Conservation (phyloP, 2,888 invertebrate species). For the Rhagium mordax region DNA sequence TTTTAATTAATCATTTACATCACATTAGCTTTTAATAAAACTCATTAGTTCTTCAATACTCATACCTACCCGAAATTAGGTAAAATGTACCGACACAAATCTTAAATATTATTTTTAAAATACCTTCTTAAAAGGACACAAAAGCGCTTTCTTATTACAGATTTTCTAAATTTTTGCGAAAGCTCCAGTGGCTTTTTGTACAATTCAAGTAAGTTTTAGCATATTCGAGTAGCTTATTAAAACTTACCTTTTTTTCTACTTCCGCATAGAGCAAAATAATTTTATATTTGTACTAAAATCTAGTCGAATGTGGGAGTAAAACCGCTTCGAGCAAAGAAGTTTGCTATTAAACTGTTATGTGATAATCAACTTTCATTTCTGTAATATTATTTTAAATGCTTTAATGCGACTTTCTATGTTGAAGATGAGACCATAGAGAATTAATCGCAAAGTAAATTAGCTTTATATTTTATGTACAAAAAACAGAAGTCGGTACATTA, state of each 20-base stretch:
- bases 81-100: constrained; percentile 3
- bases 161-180: constrained; percentile 36
- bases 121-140: constrained; percentile 33
- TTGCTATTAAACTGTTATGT: constrained; percentile 47
- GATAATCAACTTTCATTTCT: constrained; percentile 64
- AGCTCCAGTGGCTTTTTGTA: neutral
- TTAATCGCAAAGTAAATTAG: constrained; percentile 25
- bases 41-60: neutral
- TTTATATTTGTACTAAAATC: constrained; percentile 9
- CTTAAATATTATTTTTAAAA: constrained; percentile 39
- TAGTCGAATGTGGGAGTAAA: constrained; percentile 19
- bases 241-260: constrained; percentile 11
- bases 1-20: constrained; percentile 20
- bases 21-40: constrained; percentile 17
- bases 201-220: neutral
- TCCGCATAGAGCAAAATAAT: neutral
- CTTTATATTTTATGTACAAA: constrained; percentile 16
- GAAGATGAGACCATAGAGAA: constrained; percentile 51
- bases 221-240: no score
- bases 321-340: neutral
- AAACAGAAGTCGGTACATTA: constrained; percentile 9
- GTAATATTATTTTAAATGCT: constrained; percentile 61
- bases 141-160: constrained; percentile 25
- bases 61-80: neutral
- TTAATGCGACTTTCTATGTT: constrained; percentile 56